Conservation (phyloP, 2,888 invertebrate species). For the Syrista parreyssii region DNA sequence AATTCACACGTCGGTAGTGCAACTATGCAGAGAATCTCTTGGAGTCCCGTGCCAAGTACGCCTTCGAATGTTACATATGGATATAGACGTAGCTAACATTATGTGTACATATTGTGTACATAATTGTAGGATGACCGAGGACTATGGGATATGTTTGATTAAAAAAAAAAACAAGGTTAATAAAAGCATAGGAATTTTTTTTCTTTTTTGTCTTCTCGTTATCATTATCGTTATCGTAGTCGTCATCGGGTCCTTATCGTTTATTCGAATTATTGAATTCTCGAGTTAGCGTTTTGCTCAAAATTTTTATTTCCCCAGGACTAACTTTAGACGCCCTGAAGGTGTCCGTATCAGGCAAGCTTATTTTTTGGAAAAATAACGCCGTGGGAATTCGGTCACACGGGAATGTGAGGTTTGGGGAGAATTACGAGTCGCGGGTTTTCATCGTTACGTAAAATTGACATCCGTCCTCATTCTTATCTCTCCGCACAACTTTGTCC, state of each 20-base stretch:
- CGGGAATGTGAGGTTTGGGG: too few species aligned
- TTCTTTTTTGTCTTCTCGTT: neutral
- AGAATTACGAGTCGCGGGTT: too few species aligned
- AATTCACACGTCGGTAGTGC: neutral
- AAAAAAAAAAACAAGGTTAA: neutral
- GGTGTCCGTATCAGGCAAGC: too few species aligned
- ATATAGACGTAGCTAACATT: neutral
- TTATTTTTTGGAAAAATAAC: too few species aligned
- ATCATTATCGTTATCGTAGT: neutral
- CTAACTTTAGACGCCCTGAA: too few species aligned
- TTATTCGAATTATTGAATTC: too few species aligned
- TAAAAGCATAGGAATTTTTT: neutral
- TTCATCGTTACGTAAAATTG: too few species aligned
- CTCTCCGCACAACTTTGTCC: neutral
- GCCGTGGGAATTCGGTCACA: too few species aligned
- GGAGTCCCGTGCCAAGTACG: neutral
- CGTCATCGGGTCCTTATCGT: too few species aligned
- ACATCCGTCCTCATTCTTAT: neutral
- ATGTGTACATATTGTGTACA: neutral
- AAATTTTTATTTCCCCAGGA: too few species aligned
- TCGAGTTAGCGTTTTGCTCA: too few species aligned
- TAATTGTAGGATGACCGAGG: neutral
- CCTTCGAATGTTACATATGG: neutral
- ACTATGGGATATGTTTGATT: neutral
- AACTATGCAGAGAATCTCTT: neutral